phyloP scores from a whole-genome alignment of 1,140 invertebrate species.

The Leguminivora glycinivorella region DNA sequence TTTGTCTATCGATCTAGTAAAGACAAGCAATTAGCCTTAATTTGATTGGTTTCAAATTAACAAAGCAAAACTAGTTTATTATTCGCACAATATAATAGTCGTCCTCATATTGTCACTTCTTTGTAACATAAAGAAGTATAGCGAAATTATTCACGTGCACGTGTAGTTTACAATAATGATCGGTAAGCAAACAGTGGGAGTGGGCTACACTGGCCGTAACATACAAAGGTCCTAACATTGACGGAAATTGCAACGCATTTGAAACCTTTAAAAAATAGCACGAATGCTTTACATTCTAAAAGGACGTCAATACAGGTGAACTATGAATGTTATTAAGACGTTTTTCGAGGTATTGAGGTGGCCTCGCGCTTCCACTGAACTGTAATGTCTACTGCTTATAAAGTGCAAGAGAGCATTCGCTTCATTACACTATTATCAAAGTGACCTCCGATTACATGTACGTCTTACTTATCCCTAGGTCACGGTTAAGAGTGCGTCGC shows the following conservation, averaged over 20 bases:
- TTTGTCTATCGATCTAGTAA: background rate
- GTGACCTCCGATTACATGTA: background rate
- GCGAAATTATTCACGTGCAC: background rate
- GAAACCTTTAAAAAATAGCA: background rate
- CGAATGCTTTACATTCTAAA: background rate
- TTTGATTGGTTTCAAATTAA: background rate
- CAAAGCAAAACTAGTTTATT: background rate
- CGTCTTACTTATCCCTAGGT: background rate
- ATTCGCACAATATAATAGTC: background rate
- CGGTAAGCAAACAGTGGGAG: constrained; percentile 11
- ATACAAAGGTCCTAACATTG: background rate
- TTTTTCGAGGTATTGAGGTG: constrained; percentile 7
- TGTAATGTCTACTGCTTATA: background rate
- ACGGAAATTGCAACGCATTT: background rate
- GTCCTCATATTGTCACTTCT: no score
- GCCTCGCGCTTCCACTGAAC: constrained; percentile 8
- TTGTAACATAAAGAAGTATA: background rate
- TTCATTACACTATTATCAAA: background rate
- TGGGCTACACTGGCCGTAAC: background rate
- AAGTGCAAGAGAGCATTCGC: background rate
- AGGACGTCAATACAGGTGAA: background rate
- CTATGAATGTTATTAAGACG: background rate
- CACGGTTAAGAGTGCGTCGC: background rate
- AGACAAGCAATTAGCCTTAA: constrained; percentile 1
- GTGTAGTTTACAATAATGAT: constrained; percentile 21